Conservation (phyloP, 2,113 vertebrate genomes). For the Seriola rivoliana region DNA sequence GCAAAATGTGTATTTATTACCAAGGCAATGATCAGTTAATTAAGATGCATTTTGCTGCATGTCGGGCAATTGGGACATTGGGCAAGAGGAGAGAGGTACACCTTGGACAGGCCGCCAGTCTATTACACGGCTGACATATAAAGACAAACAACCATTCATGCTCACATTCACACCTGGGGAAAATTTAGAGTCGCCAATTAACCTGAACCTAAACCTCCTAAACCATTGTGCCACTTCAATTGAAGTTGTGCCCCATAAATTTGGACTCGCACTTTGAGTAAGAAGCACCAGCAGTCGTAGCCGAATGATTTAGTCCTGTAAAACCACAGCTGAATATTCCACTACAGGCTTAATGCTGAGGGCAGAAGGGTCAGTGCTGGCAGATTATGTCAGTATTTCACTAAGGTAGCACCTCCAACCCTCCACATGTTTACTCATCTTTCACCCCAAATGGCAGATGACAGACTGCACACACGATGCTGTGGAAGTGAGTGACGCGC, state of each 20-base stretch:
- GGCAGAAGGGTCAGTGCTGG: slow-evolving; percentile 5
- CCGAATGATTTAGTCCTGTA: neutral
- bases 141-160: too few species aligned
- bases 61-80: too few species aligned
- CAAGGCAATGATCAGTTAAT: neutral
- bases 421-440: slow-evolving; percentile 22
- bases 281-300: neutral
- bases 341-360: slow-evolving; percentile 26
- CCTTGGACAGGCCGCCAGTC: too few species aligned
- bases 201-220: too few species aligned
- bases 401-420: slow-evolving; percentile 44
- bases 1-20: too few species aligned
- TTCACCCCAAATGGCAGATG: slow-evolving; percentile 11
- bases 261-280: neutral
- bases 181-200: too few species aligned
- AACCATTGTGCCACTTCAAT: too few species aligned
- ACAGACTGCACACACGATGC: slow-evolving; percentile 6
- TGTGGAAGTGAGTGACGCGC: slow-evolving; percentile 35
- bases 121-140: too few species aligned
- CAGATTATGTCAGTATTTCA: slow-evolving; percentile 49
- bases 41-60: neutral
- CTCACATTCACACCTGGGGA: too few species aligned
- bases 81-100: too few species aligned
- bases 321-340: neutral
- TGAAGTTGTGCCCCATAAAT: too few species aligned